phyloP scores from a whole-genome alignment of 2,888 invertebrate species.

The Timandra comae region DNA sequence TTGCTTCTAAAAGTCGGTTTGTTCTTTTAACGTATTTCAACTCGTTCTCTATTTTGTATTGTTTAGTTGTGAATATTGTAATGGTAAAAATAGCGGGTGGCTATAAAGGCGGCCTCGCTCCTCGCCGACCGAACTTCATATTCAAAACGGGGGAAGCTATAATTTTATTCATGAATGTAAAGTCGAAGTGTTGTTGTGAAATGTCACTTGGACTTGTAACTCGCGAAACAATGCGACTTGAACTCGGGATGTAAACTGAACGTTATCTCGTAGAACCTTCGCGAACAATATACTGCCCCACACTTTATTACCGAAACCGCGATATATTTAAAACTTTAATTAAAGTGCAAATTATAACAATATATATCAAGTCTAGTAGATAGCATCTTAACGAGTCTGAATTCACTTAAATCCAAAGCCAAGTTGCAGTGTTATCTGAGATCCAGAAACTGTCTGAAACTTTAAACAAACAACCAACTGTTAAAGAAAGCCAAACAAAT shows the following conservation, averaged over 20 bases:
- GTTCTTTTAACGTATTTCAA: slow-evolving; percentile 46
- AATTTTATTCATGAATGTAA: slow-evolving; percentile 72
- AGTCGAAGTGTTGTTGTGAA: slow-evolving; percentile 61
- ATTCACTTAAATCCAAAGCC: slow-evolving; percentile 50
- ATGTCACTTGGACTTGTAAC: slow-evolving; percentile 68
- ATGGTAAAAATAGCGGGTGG: slow-evolving; percentile 46
- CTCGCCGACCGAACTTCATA: slow-evolving; percentile 53
- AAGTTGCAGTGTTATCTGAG: slow-evolving; percentile 44
- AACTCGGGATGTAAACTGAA: slow-evolving; percentile 61
- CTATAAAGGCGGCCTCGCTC: slow-evolving; percentile 51
- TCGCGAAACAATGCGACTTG: slow-evolving; percentile 72
- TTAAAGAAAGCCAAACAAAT: slow-evolving; percentile 53
- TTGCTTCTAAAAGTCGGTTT: slow-evolving; percentile 48
- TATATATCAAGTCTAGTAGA: slow-evolving; percentile 40
- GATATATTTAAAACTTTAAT: slow-evolving; percentile 31
- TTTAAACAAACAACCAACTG: slow-evolving; percentile 55
- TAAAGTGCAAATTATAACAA: slow-evolving; percentile 35
- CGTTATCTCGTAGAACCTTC: slow-evolving; percentile 46
- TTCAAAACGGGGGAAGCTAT: slow-evolving; percentile 64
- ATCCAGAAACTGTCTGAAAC: slow-evolving; percentile 42
- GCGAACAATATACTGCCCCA: slow-evolving; percentile 19
- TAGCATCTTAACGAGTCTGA: slow-evolving; percentile 40
- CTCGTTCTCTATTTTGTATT: slow-evolving; percentile 25
- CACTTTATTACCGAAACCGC: slow-evolving; percentile 39
- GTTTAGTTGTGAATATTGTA: slow-evolving; percentile 47